Base-by-base conservation (phyloP, 2,113 vertebrate species). In the Cryptoleucopteryx plumbea region DNA sequence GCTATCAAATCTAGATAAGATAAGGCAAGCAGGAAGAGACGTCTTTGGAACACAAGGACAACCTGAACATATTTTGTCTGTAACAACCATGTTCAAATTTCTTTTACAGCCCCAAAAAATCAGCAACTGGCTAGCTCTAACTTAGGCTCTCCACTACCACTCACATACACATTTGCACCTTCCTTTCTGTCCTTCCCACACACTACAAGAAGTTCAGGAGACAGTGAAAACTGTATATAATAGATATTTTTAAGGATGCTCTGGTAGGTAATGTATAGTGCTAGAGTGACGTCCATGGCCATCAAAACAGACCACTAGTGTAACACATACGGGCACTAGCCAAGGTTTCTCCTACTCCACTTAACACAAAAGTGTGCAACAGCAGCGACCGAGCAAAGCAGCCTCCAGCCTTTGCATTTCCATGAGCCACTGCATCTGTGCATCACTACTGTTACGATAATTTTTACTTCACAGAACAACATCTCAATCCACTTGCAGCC, bases 381-480 rank as follows among this genome's bases (percentile, higher is more conserved):
- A 75, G 19, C 52, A 67, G 53, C 2, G 6, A 59, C 23, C 12
- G 38, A 42, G 23, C 38, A 38, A 65, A 73, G 63, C 21, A 50
- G 63, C 11, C 29, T 43, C 14, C 31, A 43, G 73, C 31, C 78
- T 73, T n/a, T 29, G 26, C 45, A 13, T 2, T 66, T 78, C 68
- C 71, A 27, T 0, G 2, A 47, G 56, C n/a, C n/a, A 36, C 16
- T 0, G 0, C 14, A 43, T 31, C 36, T 17, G 25, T 23, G 6
- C 32, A 58, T 45, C 74, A 11, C 18, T 40, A 65, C 73, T 85
- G 31, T 50, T 40, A 88, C 4, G 6, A 15, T 4, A 82, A 66
- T 55, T 63, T 43, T 38, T 65, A 73, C 56, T 61, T 68, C 40
- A 65, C 63, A 86, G 75, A 85, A 68, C 67, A 59, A 38, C 7